phyloP scores from a whole-genome alignment of 1,140 invertebrate genomes.

The Paralvinella palmiformis region DNA sequence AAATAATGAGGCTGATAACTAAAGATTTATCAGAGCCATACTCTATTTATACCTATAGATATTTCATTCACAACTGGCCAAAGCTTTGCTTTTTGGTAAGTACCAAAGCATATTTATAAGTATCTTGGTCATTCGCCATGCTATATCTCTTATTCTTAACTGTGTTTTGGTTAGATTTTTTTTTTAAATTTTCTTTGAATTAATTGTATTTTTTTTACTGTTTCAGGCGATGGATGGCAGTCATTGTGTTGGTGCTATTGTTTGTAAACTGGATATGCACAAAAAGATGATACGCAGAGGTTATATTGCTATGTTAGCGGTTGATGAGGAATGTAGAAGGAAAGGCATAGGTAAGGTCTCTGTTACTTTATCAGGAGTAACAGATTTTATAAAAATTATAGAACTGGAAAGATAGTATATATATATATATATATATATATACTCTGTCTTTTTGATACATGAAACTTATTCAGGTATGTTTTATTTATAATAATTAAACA shows the following conservation, averaged over 20 bases:
- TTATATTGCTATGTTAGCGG: slow-evolving; percentile 98
- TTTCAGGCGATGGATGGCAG: slow-evolving; percentile 62
- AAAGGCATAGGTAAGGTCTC: slow-evolving; percentile 81
- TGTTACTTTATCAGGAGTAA: background rate
- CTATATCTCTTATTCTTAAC: background rate
- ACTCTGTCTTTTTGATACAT: background rate
- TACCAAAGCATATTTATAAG: slow-evolving; percentile 22
- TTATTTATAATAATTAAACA: too few relatives aligned
- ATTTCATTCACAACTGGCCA: slow-evolving; percentile 99
- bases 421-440: background rate
- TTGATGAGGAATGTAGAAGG: slow-evolving; percentile 91
- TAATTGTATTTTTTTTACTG: slow-evolving; percentile 29
- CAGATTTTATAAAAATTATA: background rate
- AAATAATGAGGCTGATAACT: slow-evolving; percentile 97
- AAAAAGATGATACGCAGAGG: slow-evolving; percentile 83
- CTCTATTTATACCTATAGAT: slow-evolving; percentile 99
- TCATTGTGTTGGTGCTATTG: slow-evolving; percentile 91
- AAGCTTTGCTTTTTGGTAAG: slow-evolving; percentile 93
- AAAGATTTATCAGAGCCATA: slow-evolving; percentile 99
- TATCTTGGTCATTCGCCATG: background rate
- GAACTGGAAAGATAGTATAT: too few relatives aligned
- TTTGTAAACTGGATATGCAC: slow-evolving; percentile 89
- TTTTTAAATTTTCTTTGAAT: background rate
- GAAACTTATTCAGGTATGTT: background rate
- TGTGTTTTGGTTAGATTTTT: background rate